Evolutionary conservation across 2,888 invertebrate species (phyloP), one percentile per base, ranked within the genome.

Genomic region (Amblyjoppa proteus): DNA sequence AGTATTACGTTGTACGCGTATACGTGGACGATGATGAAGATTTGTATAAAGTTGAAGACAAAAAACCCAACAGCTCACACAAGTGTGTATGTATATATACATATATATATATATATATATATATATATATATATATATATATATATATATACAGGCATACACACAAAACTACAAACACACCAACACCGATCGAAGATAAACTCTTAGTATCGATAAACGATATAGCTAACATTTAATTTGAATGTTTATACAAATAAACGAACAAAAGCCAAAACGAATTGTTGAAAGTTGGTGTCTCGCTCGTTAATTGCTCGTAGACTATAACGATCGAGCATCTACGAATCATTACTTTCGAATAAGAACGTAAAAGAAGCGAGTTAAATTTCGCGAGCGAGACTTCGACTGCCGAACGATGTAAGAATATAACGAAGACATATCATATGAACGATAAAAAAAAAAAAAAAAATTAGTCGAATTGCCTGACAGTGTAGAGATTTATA

Each of bases 351-450:
- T 31, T 13, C 61, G n/a, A 68, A 41, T 28, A 28, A 76, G n/a
- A 25, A 49, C 20, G 69, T 64, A 38, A 34, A 69, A 45, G 9
- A 28, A 66, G 89, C 83, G 90, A 91, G 89, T 90, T 89, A 49
- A 75, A 75, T 78, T 91, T 90, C 88, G 90, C 87, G 90, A 91
- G 89, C 90, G 90, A 93, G 91, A 90, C 89, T 89, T 90, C 88
- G 89, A 91, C 88, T 87, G 89, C 86, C 88, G 90, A 92, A 89
- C 90, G 90, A 91, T 90, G 90, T 91, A 91, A 92, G 91, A 92
- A 91, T 91, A 91, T 91, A 92, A 92, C 90, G 91, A 93, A 93
- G 91, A 94, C 94, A 93, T 94, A 94, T 94, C 94, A 94, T 92
- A 92, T 53, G 73, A 87, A 74, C 51, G 86, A 85, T 87, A 83